Evolutionary conservation across 2,113 vertebrate genomes (phyloP), one percentile per base, ranked within the genome.

Genomic region (Cyanoramphus novaezelandiae): DNA sequence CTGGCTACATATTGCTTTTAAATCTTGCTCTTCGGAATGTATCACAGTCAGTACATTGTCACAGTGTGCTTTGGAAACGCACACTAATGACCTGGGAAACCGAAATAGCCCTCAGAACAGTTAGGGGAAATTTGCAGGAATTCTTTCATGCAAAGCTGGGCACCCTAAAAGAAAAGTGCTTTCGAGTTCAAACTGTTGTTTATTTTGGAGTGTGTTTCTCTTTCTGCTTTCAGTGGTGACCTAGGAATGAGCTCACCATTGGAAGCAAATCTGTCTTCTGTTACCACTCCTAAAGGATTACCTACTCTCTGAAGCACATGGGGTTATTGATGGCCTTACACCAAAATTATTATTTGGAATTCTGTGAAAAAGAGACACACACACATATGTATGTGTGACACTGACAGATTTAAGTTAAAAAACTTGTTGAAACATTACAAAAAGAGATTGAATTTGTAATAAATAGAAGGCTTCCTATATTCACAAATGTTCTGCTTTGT

Each of bases 161-260:
- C 95, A 97, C 97, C 93, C 97, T 98, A 96, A 91, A 95, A 97
- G 94, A 98, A 97, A 98, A 97, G 96, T 93, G 95, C 95, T 98
- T 97, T 96, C 4, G 35, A 94, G 91, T 96, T 96, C 97, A 97
- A 96, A 85, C 75, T 68, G 64, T 83, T 98, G 96, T 98, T 98
- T 98, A 97, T 95, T 97, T 98, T 98, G 98, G 98, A 98, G 62
- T 70, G 64, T 13, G 4, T 77, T 94, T 96, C 97, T 93, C 79
- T 97, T 95, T 96, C 84, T 92, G 96, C 92, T 98, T 97, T 98
- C 95, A 97, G 11, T 97, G 94, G 96, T 98, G 98, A 98, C 97
- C 97, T 97, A 98, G 89, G 91, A 98, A 98, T 98, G 98, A 98
- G 98, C 97, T 98, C 98, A 98, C 96, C 90, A 96, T 97, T 98